Conservation (phyloP, 2,113 vertebrate genomes). For the Austrofundulus limnaeus region DNA sequence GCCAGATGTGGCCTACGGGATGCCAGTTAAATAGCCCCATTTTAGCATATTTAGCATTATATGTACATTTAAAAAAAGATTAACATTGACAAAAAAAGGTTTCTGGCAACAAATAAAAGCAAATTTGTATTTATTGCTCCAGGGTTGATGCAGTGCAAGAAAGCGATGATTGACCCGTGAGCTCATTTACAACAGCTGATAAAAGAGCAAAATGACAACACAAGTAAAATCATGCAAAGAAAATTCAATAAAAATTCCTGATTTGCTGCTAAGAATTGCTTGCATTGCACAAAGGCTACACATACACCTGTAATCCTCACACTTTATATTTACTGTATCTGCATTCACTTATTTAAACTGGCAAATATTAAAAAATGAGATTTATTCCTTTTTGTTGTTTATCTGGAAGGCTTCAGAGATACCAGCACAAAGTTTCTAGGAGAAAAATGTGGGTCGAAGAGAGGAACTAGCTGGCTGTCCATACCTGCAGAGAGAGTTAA, state of each 20-base stretch:
- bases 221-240: neutral
- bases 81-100: neutral
- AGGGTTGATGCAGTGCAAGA: neutral
- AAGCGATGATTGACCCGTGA: neutral
- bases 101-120: neutral
- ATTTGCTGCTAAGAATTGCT: neutral
- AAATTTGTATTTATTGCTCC: neutral
- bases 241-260: neutral
- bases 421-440: slow-evolving; percentile 92
- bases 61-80: neutral
- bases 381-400: neutral
- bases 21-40: too few species aligned
- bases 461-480: slow-evolving; percentile 84
- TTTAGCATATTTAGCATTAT: too few species aligned
- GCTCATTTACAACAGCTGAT: neutral
- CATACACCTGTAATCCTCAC: too few species aligned
- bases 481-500: slow-evolving; percentile 75
- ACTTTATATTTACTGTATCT: neutral
- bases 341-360: too few species aligned
- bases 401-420: slow-evolving; percentile 65
- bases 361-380: neutral
- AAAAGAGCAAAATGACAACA: neutral
- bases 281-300: too few species aligned
- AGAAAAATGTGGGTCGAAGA: slow-evolving; percentile 87
- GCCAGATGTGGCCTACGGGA: too few species aligned